Evolutionary conservation across 2,113 vertebrate species (phyloP).

Genomic region (Zingel zingel): DNA sequence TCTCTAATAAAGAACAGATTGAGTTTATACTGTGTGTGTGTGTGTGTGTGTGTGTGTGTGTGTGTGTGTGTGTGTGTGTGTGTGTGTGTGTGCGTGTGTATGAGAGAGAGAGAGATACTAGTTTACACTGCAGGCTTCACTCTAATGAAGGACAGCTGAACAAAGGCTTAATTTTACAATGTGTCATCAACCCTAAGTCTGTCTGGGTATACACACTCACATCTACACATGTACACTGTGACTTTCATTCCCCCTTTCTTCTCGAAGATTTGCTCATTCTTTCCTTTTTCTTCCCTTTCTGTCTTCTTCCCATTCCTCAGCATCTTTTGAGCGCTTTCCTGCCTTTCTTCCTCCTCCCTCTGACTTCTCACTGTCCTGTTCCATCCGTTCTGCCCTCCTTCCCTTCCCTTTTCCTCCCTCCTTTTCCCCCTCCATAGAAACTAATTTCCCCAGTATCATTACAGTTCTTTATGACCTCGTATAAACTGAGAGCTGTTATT

Average conservation of each 20-base stretch:
- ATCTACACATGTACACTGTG: background rate
- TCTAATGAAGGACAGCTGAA: constrained; percentile 79
- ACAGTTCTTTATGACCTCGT: constrained; percentile 82
- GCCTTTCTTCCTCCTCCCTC: background rate
- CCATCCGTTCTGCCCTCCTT: constrained; percentile 3
- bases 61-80: constrained; percentile 9
- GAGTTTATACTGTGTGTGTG: constrained; percentile 55
- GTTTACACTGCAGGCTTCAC: constrained; percentile 65
- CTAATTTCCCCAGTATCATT: constrained; percentile 81
- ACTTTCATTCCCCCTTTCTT: constrained; percentile 29
- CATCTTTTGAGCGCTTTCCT: constrained; percentile 32
- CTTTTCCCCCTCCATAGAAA: constrained; percentile 66
- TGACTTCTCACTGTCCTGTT: background rate
- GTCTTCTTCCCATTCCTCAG: background rate
- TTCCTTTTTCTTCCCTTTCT: constrained; percentile 12
- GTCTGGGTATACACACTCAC: constrained; percentile 25
- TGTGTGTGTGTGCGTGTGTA: constrained; percentile 23
- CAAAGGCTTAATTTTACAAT: constrained; percentile 72
- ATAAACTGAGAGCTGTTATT: constrained; percentile 82
- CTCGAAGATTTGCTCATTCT: constrained; percentile 32
- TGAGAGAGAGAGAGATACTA: constrained; percentile 15
- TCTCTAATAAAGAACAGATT: constrained; percentile 81
- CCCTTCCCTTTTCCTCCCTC: constrained; percentile 35
- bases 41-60: constrained; percentile 27
- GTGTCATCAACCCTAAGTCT: constrained; percentile 65